A percentile compares a stretch with the other conserved stretches of the same genome.
Conservation (phyloP, 2,888 invertebrate species). For the Apotomis betuletana region DNA sequence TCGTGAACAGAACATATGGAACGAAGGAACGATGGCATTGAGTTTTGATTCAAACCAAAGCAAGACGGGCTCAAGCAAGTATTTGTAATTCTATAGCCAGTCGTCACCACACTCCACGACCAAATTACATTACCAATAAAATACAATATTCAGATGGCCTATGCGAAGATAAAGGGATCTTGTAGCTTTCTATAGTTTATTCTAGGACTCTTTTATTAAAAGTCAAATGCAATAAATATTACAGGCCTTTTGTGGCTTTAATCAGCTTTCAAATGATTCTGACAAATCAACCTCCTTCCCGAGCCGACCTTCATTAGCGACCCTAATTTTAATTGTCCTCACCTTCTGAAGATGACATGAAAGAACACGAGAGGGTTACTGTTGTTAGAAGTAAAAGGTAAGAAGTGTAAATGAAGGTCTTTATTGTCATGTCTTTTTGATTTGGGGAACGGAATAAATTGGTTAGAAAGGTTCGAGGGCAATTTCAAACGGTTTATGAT, state of each 20-base stretch:
- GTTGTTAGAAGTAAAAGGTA: neutral
- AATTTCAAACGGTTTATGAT: neutral
- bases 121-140: too few relatives aligned
- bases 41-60: too few relatives aligned
- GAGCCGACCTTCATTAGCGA: constrained; percentile 23
- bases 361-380: constrained; percentile 5
- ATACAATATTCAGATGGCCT: too few relatives aligned
- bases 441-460: neutral
- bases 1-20: too few relatives aligned
- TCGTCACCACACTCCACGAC: too few relatives aligned
- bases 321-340: constrained; percentile 23
- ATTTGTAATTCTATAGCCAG: too few relatives aligned
- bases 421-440: neutral
- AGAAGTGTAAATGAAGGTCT: neutral
- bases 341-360: constrained; percentile 13
- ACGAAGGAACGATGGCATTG: too few relatives aligned
- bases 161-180: too few relatives aligned
- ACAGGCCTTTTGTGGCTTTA: neutral
- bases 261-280: neutral
- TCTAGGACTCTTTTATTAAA: too few relatives aligned
- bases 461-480: neutral
- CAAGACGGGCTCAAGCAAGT: too few relatives aligned
- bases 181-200: too few relatives aligned
- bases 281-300: neutral
- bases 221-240: neutral